A percentile compares a stretch with the other conserved stretches of the same genome.
Conservation (phyloP, 2,113 vertebrate genomes). For the Ctenomys sociabilis region DNA sequence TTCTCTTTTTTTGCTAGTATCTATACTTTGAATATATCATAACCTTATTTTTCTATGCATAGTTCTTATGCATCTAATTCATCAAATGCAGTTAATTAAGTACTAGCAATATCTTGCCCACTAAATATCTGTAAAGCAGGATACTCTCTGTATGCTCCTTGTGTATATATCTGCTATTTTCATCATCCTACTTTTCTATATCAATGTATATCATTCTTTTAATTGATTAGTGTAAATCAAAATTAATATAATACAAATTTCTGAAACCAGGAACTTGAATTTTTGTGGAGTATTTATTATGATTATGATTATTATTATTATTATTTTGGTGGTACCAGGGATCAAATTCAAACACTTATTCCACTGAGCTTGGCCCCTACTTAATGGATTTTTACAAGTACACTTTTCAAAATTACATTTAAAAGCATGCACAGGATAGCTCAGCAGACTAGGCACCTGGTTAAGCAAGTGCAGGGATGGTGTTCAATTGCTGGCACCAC, state of each 20-base stretch:
- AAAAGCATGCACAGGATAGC: too few species aligned
- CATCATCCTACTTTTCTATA: neutral
- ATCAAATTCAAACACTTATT: too few species aligned
- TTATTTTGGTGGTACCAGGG: too few species aligned
- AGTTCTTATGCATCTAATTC: neutral
- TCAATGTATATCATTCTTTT: rapidly evolving
- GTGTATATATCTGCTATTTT: rapidly evolving
- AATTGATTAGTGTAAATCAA: neutral
- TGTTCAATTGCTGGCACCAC: too few species aligned
- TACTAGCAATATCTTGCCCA: neutral
- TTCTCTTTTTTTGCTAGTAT: neutral
- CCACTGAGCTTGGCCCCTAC: too few species aligned
- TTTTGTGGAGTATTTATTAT: neutral
- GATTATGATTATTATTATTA: neutral
- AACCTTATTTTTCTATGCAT: neutral
- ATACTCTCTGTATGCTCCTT: neutral
- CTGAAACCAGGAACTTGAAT: neutral
- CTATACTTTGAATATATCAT: neutral
- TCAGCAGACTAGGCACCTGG: too few species aligned
- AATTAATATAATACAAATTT: neutral
- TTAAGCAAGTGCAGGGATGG: too few species aligned
- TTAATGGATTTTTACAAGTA: too few species aligned
- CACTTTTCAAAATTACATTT: neutral
- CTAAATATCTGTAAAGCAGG: too few species aligned
- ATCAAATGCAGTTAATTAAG: neutral